phyloP scores from a whole-genome alignment of 2,797 vertebrate genomes.

The Stomatorhinus walkeri region DNA sequence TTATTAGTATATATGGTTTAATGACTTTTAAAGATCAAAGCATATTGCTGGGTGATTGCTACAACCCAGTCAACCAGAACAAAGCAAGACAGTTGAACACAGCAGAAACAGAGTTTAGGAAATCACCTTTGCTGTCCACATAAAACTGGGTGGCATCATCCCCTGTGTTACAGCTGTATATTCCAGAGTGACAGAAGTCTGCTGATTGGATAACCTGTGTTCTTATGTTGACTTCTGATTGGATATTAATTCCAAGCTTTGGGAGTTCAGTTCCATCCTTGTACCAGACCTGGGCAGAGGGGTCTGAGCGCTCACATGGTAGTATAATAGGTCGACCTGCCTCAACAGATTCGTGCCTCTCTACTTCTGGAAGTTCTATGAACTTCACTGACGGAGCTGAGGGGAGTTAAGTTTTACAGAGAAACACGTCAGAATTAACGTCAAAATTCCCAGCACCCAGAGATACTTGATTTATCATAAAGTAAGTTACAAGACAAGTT shows the following conservation, averaged over 20 bases:
- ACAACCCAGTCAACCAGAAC: neutral
- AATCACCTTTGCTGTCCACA: conserved; percentile 62
- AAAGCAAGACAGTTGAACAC: conserved; percentile 5
- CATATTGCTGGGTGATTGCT: neutral
- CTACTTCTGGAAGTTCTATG: conserved; percentile 31
- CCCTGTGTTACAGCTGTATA: conserved; percentile 50
- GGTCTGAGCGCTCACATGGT: conserved; percentile 57
- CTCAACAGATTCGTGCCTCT: conserved; percentile 25
- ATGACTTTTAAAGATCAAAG: neutral
- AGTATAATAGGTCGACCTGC: conserved; percentile 52
- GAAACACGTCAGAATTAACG: neutral
- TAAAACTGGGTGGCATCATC: conserved; percentile 54
- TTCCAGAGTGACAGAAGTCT: conserved; percentile 50
- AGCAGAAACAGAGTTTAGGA: neutral
- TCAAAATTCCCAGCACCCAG: neutral
- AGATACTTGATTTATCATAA: neutral
- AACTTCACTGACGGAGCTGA: conserved; percentile 31
- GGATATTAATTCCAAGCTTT: conserved; percentile 52
- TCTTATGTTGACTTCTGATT: conserved; percentile 50
- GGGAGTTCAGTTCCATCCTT: conserved; percentile 53
- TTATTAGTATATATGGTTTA: neutral
- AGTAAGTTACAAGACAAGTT: neutral
- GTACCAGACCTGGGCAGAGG: conserved; percentile 40
- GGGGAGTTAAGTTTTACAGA: conserved; percentile 22
- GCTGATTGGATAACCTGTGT: conserved; percentile 51